These are phyloP conservation scores for Cephalotes varians DNA, from an alignment of 2,888 invertebrate species.

Conservation along the genomic window DNA sequence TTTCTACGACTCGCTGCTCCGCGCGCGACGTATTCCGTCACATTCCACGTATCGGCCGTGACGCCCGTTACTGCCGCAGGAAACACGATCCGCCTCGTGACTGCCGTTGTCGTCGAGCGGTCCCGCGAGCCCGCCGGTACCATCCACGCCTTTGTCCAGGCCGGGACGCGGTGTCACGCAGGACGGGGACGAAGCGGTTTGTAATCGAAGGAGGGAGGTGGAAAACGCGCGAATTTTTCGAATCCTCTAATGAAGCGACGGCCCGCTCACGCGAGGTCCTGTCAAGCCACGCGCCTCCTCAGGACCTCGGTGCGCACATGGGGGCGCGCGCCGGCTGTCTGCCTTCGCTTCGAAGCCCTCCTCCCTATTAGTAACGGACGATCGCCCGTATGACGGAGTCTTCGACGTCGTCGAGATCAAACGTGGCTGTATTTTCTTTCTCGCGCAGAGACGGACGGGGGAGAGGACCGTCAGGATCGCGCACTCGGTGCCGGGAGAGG, in stretches of 20 bases:
- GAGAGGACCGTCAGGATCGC: not conserved
- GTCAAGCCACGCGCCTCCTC: slow-evolving; percentile 32
- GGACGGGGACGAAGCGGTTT: not conserved
- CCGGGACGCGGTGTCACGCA: not conserved
- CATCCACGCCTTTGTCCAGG: slow-evolving; percentile 62
- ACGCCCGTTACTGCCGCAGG: slow-evolving; percentile 52
- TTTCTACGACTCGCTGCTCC: slow-evolving; percentile 69
- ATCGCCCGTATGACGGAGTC: too few species aligned
- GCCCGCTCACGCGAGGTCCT: not conserved
- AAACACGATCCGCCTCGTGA: slow-evolving; percentile 54
- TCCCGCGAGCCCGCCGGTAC: slow-evolving; percentile 38
- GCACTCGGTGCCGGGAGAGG: not conserved
- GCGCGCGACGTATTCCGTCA: slow-evolving; percentile 66
- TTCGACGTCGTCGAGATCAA: not conserved
- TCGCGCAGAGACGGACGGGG: not conserved
- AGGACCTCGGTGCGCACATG: slow-evolving; percentile 10
- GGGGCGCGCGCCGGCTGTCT: not conserved
- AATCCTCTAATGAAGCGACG: not conserved
- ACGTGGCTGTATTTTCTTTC: not conserved
- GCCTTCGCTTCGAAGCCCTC: too few species aligned
- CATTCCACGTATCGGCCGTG: slow-evolving; percentile 69
- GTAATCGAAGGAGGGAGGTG: not conserved
- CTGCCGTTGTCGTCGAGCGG: slow-evolving; percentile 14
- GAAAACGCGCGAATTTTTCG: not conserved
- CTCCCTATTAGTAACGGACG: too few species aligned